A percentile compares a stretch with the other conserved stretches of the same genome.
These are phyloP conservation scores for Propithecus coquereli DNA, from an alignment of 2,113 vertebrate species.

Conservation along the genomic window DNA sequence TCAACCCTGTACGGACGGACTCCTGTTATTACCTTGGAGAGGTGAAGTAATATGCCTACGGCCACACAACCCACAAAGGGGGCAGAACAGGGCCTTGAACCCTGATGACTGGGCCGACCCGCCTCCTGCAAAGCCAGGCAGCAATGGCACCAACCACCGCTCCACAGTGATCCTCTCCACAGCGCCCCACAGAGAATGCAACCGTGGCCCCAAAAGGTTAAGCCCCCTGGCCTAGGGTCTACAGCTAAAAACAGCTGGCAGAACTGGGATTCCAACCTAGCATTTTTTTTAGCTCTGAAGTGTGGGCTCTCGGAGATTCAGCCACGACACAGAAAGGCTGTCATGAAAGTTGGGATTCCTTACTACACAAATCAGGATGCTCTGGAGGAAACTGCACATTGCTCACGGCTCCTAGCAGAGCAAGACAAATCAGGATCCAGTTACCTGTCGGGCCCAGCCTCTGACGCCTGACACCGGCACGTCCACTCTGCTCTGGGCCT, in stretches of 20 bases:
- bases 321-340: neutral
- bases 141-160: neutral
- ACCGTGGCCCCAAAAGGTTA: neutral
- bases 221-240: neutral
- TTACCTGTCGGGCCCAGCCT: neutral
- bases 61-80: neutral
- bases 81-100: neutral
- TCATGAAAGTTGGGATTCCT: neutral
- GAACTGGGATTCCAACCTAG: neutral
- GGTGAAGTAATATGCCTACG: neutral
- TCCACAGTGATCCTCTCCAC: neutral
- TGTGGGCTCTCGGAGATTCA: neutral
- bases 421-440: neutral
- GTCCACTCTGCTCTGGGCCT: neutral
- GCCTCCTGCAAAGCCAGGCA: neutral
- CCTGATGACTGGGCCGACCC: accelerated
- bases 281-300: neutral
- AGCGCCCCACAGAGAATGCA: neutral
- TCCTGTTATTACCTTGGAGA: neutral
- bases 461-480: accelerated
- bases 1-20: neutral
- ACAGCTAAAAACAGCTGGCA: neutral
- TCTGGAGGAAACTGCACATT: neutral
- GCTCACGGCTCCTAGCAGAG: neutral
- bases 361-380: neutral